Base-by-base conservation (phyloP, 2,113 vertebrate genomes). In the Porphyrio hochstetteri region DNA sequence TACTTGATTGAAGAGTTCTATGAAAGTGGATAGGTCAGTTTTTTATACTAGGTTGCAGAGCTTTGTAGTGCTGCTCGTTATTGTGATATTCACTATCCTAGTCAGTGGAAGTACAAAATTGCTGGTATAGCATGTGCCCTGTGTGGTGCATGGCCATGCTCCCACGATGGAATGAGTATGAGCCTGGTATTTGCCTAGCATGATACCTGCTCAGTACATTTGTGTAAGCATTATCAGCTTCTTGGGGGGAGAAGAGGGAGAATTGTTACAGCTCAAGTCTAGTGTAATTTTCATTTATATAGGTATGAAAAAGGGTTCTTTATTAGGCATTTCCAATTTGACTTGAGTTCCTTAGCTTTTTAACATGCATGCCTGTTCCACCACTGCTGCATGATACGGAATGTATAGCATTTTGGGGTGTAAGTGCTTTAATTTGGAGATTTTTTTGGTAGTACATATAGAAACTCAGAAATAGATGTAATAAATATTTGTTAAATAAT, bases 91-190 rank as follows among this genome's bases (percentile, higher is more conserved):
- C 23, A 5, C 25, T 80, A 0, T 40, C 14, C 7, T 25, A 10
- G 28, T 42, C 52, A 55, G 35, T 84, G 74, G 42, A 57, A 70
- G n/a, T 24, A 17, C 16, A 23, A 3, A 24, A 27, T 80, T 80
- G 11, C 44, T 72, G 77, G 21, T n/a, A 38, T 35, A 72, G 53
- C 40, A 28, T 21, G 2, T 52, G 46, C 31, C 12, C 36, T 50
- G 52, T 3, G 1, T 23, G n/a, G 8, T 53, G 36, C 1, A 0
- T 31, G 63, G 14, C 83, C 18, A 4, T 1, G 3, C 11, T 86
- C 29, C 40, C 24, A 8, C 1, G 1, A 48, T 23, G 44, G 50
- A 13, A n/a, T 50, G 56, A 44, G 53, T 53, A 7, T 21, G 29
- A 50, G 71, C 40, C 18, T 5, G 42, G 17, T 16, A 8, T 77